Evolutionary conservation across 2,888 invertebrate species (phyloP).

Genomic region (Hartigia nigra): DNA sequence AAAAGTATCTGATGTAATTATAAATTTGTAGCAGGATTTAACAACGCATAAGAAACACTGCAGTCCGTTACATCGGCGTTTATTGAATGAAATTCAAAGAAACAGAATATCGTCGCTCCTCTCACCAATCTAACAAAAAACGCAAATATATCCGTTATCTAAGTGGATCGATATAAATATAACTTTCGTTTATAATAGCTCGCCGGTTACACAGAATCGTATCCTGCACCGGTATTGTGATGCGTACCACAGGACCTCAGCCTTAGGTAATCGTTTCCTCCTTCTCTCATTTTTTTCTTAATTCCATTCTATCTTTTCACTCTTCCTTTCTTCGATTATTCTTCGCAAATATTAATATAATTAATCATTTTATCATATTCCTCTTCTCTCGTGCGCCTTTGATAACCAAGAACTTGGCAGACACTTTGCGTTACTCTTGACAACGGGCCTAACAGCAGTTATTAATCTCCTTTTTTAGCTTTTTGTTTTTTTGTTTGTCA

Average conservation of each 20-base stretch:
- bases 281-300: constrained; percentile 23
- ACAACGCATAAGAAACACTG: background rate
- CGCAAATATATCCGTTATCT: constrained; percentile 54
- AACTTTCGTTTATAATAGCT: constrained; percentile 46
- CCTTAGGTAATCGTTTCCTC: constrained; percentile 20
- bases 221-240: constrained; percentile 44
- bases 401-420: background rate
- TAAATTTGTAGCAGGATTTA: background rate
- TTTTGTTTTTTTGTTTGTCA: background rate
- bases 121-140: constrained; percentile 45
- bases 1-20: background rate
- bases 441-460: background rate
- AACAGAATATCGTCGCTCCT: constrained; percentile 32
- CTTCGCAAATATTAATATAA: background rate
- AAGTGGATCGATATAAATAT: constrained; percentile 61
- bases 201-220: constrained; percentile 28
- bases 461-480: background rate
- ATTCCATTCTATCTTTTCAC: background rate
- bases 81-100: constrained; percentile 44
- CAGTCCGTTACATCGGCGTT: constrained; percentile 38
- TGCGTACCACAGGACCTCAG: constrained; percentile 26
- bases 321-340: background rate
- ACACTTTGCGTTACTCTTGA: background rate
- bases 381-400: background rate
- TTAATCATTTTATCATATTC: background rate